Evolutionary conservation across 2,113 vertebrate species (phyloP).

Genomic region (Catagonus wagneri): DNA sequence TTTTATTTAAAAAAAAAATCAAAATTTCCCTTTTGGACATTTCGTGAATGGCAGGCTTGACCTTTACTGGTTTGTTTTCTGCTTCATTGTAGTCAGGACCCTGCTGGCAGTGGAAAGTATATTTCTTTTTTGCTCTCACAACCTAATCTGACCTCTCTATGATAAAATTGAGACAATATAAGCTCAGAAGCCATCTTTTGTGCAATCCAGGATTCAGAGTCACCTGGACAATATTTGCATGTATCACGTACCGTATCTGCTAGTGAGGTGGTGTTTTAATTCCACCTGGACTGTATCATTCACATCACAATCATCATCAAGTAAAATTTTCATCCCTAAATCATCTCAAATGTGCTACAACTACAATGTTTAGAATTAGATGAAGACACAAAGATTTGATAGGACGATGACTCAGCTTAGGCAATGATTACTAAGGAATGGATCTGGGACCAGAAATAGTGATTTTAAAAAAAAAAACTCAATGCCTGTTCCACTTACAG

Average conservation of each 20-base stretch:
- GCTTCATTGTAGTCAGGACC: slow-evolving; percentile 60
- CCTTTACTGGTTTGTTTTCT: slow-evolving; percentile 66
- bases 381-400: not conserved
- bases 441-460: not conserved
- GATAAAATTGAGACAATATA: not conserved
- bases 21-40: slow-evolving; percentile 79
- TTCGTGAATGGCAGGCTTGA: slow-evolving; percentile 79
- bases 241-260: accelerated
- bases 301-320: not conserved
- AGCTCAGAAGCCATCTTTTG: slow-evolving; percentile 35
- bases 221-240: accelerated
- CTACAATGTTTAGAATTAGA: not conserved
- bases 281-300: not conserved
- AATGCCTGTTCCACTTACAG: not conserved
- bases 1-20: slow-evolving; percentile 83
- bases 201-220: not conserved
- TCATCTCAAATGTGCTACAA: accelerated
- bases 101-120: slow-evolving; percentile 51
- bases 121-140: slow-evolving; percentile 37
- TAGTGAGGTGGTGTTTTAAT: too few relatives aligned
- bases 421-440: not conserved
- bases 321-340: too few relatives aligned
- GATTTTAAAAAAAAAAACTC: too few relatives aligned
- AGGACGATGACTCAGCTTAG: too few relatives aligned
- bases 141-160: slow-evolving; percentile 65